Evolutionary conservation across 2,797 vertebrate species (phyloP).

Genomic region (Micrastur ruficollis): DNA sequence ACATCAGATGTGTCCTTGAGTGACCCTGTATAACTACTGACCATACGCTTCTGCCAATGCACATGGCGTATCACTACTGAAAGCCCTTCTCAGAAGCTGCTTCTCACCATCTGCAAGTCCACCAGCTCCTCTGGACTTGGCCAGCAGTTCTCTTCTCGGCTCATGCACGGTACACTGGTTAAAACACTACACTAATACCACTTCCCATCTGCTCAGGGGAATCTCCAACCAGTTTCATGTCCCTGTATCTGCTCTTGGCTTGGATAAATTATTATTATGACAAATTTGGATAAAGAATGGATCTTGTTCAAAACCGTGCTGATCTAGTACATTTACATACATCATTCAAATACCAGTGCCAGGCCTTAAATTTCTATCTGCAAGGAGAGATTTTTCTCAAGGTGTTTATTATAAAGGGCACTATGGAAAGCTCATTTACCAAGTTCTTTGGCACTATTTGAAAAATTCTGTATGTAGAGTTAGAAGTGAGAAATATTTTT

Average conservation of each 20-base stretch:
- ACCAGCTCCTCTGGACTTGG: not conserved
- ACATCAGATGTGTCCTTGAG: not conserved
- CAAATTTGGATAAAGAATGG: not conserved
- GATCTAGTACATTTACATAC: not conserved
- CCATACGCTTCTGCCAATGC: accelerated
- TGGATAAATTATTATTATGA: not conserved
- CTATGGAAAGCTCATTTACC: not conserved
- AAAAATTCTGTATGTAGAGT: not conserved
- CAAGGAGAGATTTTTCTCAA: not conserved
- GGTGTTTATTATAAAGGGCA: not conserved
- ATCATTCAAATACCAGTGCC: not conserved
- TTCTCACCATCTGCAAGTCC: not conserved
- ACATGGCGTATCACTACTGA: accelerated
- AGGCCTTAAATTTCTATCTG: not conserved
- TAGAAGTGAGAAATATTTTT: not conserved
- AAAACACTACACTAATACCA: not conserved
- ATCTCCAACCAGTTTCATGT: not conserved
- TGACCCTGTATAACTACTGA: not conserved
- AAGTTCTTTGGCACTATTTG: not conserved
- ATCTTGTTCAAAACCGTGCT: not conserved
- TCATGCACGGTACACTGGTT: not conserved
- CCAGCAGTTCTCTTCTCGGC: not conserved
- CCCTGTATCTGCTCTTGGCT: not conserved
- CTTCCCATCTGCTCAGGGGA: not conserved
- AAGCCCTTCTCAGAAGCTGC: not conserved